phyloP scores from a whole-genome alignment of 1,140 invertebrate genomes.

The Eulimnadia texana region DNA sequence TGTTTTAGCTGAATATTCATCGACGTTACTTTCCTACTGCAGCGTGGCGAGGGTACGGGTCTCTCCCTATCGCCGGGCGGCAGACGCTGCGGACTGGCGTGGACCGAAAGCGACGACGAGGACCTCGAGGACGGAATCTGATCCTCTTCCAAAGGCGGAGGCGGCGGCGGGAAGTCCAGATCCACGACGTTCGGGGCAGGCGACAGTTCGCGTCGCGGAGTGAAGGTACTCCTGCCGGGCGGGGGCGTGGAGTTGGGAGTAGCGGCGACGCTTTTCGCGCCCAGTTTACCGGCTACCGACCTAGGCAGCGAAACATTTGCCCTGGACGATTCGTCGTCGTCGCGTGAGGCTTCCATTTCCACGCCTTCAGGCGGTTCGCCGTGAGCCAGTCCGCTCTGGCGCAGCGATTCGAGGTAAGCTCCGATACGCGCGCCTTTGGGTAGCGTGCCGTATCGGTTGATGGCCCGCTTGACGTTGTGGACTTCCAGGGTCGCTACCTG shows the following conservation, averaged over 20 bases:
- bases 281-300: slow-evolving; percentile 29
- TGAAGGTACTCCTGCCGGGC: not conserved
- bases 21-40: slow-evolving; percentile 17
- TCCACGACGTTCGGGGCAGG: slow-evolving; percentile 51
- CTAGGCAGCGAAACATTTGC: slow-evolving; percentile 3
- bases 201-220: slow-evolving; percentile 16
- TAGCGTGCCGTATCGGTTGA: slow-evolving; percentile 89
- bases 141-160: slow-evolving; percentile 28
- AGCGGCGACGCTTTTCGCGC: slow-evolving; percentile 33
- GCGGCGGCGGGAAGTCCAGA: slow-evolving; percentile 70
- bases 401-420: slow-evolving; percentile 81
- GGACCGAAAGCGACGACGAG: slow-evolving; percentile 14
- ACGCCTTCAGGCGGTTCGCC: slow-evolving; percentile 16
- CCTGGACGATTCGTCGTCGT: not conserved
- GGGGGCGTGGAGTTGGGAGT: slow-evolving; percentile 18
- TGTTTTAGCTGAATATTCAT: slow-evolving; percentile 18
- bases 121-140: slow-evolving; percentile 6
- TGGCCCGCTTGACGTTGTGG: slow-evolving; percentile 88
- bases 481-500: slow-evolving; percentile 80
- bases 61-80: not conserved
- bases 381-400: slow-evolving; percentile 49
- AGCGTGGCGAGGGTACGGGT: slow-evolving; percentile 17
- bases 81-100: slow-evolving; percentile 14
- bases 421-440: slow-evolving; percentile 91
- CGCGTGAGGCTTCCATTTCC: slow-evolving; percentile 8